phyloP scores from a whole-genome alignment of 1,140 invertebrate species.

The Pachyrhynchus sulphureomaculatus region DNA sequence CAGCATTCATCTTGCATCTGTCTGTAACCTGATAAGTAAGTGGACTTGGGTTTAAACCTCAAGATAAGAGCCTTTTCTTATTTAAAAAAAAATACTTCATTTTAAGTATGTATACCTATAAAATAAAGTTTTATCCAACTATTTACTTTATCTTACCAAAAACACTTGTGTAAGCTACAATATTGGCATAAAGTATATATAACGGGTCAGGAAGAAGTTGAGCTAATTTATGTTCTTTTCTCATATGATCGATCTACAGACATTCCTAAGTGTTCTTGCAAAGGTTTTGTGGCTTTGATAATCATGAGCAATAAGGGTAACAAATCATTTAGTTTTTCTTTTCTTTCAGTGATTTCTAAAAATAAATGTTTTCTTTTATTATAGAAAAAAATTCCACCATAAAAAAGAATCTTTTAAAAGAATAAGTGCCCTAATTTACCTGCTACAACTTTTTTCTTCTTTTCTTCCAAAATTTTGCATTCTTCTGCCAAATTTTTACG shows the following conservation, averaged over 20 bases:
- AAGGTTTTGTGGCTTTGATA: constrained; percentile 79
- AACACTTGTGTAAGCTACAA: constrained; percentile 81
- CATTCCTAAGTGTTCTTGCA: constrained; percentile 85
- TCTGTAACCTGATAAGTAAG: too few relatives aligned
- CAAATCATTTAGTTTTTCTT: constrained; percentile 77
- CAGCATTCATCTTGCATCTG: too few relatives aligned
- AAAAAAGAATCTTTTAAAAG: too few relatives aligned
- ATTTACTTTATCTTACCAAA: constrained; percentile 45
- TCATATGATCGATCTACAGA: constrained; percentile 78
- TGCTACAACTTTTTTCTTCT: constrained; percentile 65
- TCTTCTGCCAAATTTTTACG: constrained; percentile 78
- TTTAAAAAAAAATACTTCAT: too few relatives aligned
- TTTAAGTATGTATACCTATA: too few relatives aligned
- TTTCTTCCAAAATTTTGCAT: constrained; percentile 73
- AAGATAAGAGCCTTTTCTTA: too few relatives aligned
- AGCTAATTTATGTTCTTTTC: constrained; percentile 73
- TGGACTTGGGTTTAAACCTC: too few relatives aligned
- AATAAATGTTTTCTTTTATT: too few relatives aligned
- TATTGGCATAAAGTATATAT: constrained; percentile 86
- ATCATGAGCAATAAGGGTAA: constrained; percentile 75
- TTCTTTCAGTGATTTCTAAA: constrained; percentile 73
- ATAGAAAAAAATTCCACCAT: too few relatives aligned
- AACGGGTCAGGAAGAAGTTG: constrained; percentile 77
- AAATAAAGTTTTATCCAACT: too few relatives aligned
- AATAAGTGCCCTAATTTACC: too few relatives aligned